Conservation (phyloP, 2,797 vertebrate species). For the Epinephelus malabaricus region DNA sequence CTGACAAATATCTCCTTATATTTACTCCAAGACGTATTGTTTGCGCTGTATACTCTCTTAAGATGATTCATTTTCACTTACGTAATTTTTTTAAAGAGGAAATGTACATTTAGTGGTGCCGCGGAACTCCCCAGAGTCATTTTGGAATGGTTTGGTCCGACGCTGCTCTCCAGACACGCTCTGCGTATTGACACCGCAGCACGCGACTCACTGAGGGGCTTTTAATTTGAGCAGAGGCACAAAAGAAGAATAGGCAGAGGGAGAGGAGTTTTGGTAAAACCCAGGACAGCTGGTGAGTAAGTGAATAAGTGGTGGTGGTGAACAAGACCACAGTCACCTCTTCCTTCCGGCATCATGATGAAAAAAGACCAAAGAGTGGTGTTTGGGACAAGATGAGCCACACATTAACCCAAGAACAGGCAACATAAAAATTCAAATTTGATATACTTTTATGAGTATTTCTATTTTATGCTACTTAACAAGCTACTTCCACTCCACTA, state of each 20-base stretch:
- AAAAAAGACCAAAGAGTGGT: constrained; percentile 9
- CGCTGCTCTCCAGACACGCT: constrained; percentile 70
- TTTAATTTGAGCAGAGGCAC: constrained; percentile 57
- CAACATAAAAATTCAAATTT: too few species aligned
- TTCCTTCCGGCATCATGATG: constrained; percentile 2
- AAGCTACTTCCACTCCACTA: too few species aligned
- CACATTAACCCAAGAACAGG: not conserved
- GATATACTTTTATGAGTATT: too few species aligned
- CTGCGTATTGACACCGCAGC: constrained; percentile 67
- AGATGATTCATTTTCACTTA: accelerated
- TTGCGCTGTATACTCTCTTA: accelerated
- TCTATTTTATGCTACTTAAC: too few species aligned
- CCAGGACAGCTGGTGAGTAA: constrained; percentile 77
- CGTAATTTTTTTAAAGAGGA: accelerated
- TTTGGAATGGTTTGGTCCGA: constrained; percentile 58
- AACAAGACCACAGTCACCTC: constrained; percentile 23
- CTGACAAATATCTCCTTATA: accelerated
- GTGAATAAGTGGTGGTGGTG: constrained; percentile 25
- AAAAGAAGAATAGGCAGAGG: constrained; percentile 63
- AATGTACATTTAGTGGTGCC: accelerated
- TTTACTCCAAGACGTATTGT: accelerated
- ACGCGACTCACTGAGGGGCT: constrained; percentile 68
- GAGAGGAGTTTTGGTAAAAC: constrained; percentile 58
- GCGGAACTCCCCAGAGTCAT: not conserved
- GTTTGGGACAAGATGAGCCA: not conserved